A percentile compares a stretch with the other conserved stretches of the same genome.
Conservation (phyloP, 2,888 invertebrate species). For the Sipha maydis region DNA sequence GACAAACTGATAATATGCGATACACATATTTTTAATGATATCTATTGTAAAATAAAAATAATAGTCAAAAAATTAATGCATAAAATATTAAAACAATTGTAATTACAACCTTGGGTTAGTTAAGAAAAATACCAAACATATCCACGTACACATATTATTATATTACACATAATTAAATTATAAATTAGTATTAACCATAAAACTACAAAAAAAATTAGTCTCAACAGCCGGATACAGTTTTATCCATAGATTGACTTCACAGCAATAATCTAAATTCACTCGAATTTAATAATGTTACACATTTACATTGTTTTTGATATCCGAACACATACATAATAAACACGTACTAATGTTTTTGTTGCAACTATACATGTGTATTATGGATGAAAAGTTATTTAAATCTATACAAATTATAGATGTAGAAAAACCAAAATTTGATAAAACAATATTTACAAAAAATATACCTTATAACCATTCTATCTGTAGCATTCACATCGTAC, state of each 20-base stretch:
- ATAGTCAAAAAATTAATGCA: constrained; percentile 1
- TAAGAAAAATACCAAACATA: not conserved
- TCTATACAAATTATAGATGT: not conserved
- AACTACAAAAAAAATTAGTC: too few relatives aligned
- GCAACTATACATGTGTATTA: not conserved
- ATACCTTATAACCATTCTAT: not conserved
- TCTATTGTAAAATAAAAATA: constrained; percentile 28
- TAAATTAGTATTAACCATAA: not conserved
- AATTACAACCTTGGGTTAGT: not conserved
- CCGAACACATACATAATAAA: not conserved
- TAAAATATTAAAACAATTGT: not conserved
- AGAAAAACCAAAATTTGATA: not conserved
- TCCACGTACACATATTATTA: not conserved
- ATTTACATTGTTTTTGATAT: too few relatives aligned
- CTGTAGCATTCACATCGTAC: not conserved
- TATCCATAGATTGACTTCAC: not conserved
- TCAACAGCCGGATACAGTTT: not conserved
- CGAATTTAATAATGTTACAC: not conserved
- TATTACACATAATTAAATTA: too few relatives aligned
- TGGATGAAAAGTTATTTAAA: not conserved
- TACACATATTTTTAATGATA: not conserved
- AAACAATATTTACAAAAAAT: not conserved
- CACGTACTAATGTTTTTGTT: not conserved
- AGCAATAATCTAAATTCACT: not conserved
- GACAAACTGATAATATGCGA: not conserved